Evolutionary conservation across 2,113 vertebrate genomes (phyloP).

Genomic region (Rhinopithecus roxellana): DNA sequence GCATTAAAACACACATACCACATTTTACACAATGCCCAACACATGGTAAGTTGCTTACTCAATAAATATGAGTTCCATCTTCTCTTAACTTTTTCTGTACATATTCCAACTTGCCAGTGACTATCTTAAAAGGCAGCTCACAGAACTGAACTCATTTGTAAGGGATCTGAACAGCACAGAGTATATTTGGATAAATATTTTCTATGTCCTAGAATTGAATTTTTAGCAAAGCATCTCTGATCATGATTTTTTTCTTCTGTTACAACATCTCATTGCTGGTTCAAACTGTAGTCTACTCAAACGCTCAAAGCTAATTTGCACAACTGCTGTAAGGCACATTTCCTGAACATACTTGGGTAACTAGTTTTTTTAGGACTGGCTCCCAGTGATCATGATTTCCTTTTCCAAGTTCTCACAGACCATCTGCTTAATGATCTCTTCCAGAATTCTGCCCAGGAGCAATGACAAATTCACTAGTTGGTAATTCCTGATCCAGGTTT

Average conservation of each 20-base stretch:
- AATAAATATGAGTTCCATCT: neutral
- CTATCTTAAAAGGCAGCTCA: neutral
- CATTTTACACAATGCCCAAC: neutral
- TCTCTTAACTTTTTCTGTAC: neutral
- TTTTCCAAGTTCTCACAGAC: neutral
- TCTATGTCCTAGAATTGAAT: neutral
- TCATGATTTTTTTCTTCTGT: neutral
- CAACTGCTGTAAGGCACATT: neutral
- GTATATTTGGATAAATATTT: neutral
- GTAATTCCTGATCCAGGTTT: neutral
- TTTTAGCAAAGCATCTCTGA: neutral
- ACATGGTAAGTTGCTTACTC: neutral
- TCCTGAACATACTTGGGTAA: neutral
- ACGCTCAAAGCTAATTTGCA: neutral
- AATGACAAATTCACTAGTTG: neutral
- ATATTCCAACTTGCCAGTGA: neutral
- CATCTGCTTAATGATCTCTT: neutral
- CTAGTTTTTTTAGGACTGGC: neutral
- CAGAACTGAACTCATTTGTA: neutral
- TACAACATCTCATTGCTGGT: neutral
- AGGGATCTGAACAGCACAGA: neutral
- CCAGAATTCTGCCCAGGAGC: neutral
- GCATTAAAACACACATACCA: neutral
- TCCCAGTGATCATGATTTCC: neutral
- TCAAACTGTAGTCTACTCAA: neutral